Conservation (phyloP, 2,797 vertebrate species). For the Coluber constrictor region DNA sequence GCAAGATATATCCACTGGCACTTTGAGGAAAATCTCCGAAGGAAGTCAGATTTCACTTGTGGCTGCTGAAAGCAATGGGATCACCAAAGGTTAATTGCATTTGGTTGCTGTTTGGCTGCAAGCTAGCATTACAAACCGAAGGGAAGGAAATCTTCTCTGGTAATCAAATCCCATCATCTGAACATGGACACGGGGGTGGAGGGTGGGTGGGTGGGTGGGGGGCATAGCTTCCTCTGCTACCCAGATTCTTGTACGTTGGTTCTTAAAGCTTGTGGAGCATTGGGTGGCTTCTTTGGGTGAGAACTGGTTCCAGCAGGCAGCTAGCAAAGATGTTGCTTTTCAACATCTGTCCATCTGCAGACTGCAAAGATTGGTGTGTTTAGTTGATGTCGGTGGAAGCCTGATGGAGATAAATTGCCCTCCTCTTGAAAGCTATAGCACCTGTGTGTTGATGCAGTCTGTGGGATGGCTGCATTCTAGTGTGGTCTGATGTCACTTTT, state of each 20-base stretch:
- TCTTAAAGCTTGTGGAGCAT: accelerated
- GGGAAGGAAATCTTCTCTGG: neutral
- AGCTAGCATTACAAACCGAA: neutral
- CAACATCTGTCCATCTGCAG: neutral
- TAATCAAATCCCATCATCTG: neutral
- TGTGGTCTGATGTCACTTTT: neutral
- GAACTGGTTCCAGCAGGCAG: neutral
- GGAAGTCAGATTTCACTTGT: conserved; percentile 16
- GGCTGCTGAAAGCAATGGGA: neutral
- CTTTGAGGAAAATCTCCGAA: conserved; percentile 10
- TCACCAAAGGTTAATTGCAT: conserved; percentile 57
- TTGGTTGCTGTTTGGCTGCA: neutral
- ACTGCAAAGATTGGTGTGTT: neutral
- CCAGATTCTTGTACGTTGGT: neutral
- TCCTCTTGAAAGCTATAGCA: neutral
- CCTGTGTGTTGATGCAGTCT: neutral
- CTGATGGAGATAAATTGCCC: neutral
- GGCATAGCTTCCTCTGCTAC: neutral
- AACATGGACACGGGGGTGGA: neutral
- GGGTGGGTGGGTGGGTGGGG: too few relatives aligned
- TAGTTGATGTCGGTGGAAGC: neutral
- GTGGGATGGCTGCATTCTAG: neutral
- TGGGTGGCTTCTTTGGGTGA: accelerated
- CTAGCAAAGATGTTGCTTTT: conserved; percentile 8
- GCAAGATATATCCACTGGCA: conserved; percentile 34